Percentiles rank a stretch among this genome's conserved stretches.
Conservation (phyloP, 2,797 vertebrate species). For the Scleropages formosus region DNA sequence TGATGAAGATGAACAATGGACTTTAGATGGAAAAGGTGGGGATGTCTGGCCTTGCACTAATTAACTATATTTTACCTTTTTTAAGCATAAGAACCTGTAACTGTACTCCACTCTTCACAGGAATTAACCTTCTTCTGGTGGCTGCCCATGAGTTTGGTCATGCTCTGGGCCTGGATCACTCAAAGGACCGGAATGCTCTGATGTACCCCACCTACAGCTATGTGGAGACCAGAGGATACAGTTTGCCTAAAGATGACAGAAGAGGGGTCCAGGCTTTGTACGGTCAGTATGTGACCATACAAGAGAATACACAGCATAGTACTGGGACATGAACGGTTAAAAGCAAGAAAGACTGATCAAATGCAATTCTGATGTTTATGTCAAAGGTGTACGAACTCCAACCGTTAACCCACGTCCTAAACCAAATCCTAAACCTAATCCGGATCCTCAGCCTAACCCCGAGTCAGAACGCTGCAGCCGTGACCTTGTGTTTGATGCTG, state of each 20-base stretch:
- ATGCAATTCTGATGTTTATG: neutral
- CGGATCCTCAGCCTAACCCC: slow-evolving; percentile 42
- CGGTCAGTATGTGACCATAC: slow-evolving; percentile 61
- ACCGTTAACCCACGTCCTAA: neutral
- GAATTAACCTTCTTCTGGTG: slow-evolving; percentile 84
- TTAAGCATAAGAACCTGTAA: neutral
- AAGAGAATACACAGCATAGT: neutral
- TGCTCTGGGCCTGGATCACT: slow-evolving; percentile 83
- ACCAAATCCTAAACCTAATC: neutral
- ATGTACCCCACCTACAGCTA: slow-evolving; percentile 89
- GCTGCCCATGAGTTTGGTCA: slow-evolving; percentile 91
- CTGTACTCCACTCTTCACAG: slow-evolving; percentile 47
- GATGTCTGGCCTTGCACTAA: neutral
- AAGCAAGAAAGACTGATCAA: neutral
- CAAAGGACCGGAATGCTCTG: slow-evolving; percentile 72
- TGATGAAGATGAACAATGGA: slow-evolving; percentile 83
- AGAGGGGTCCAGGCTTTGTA: slow-evolving; percentile 82
- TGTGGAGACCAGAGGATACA: slow-evolving; percentile 69
- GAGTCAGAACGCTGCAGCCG: slow-evolving; percentile 37
- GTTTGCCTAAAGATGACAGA: slow-evolving; percentile 75
- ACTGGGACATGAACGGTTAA: neutral
- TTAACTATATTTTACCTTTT: neutral
- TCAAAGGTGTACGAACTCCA: slow-evolving; percentile 53
- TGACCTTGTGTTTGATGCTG: slow-evolving; percentile 48
- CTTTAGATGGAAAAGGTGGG: slow-evolving; percentile 59